phyloP scores from a whole-genome alignment of 2,888 invertebrate species.

The Coenonympha arcania region DNA sequence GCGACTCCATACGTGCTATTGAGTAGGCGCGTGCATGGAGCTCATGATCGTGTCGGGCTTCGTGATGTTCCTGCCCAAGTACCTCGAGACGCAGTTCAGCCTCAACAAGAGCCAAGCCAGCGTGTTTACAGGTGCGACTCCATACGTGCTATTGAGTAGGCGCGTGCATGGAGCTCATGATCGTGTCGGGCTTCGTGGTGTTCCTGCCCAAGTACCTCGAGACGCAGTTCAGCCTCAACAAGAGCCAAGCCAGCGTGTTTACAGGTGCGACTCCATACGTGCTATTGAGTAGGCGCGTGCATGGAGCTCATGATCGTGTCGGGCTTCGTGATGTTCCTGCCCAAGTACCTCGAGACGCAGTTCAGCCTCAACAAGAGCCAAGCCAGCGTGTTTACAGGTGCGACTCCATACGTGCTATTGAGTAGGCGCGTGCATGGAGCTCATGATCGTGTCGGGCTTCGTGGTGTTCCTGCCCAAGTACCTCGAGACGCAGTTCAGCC shows the following conservation, averaged over 20 bases:
- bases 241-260: slow-evolving; percentile 94
- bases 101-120: slow-evolving; percentile 94
- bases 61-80: slow-evolving; percentile 95
- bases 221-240: slow-evolving; percentile 94
- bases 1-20: slow-evolving; percentile 32
- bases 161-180: slow-evolving; percentile 96
- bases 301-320: slow-evolving; percentile 97
- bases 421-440: slow-evolving; percentile 97
- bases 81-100: slow-evolving; percentile 95
- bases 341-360: slow-evolving; percentile 96
- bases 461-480: slow-evolving; percentile 97
- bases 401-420: slow-evolving; percentile 29
- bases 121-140: slow-evolving; percentile 84
- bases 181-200: slow-evolving; percentile 95
- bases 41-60: slow-evolving; percentile 96
- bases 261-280: slow-evolving; percentile 77
- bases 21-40: slow-evolving; percentile 97
- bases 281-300: too few relatives aligned
- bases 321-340: slow-evolving; percentile 95
- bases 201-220: slow-evolving; percentile 96
- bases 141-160: too few relatives aligned
- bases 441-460: slow-evolving; percentile 95
- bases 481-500: slow-evolving; percentile 94
- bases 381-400: slow-evolving; percentile 94
- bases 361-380: slow-evolving; percentile 94